Evolutionary conservation across 2,113 vertebrate genomes (phyloP), one percentile per base, ranked within the genome.

Genomic region (Pterocles orientalis): DNA sequence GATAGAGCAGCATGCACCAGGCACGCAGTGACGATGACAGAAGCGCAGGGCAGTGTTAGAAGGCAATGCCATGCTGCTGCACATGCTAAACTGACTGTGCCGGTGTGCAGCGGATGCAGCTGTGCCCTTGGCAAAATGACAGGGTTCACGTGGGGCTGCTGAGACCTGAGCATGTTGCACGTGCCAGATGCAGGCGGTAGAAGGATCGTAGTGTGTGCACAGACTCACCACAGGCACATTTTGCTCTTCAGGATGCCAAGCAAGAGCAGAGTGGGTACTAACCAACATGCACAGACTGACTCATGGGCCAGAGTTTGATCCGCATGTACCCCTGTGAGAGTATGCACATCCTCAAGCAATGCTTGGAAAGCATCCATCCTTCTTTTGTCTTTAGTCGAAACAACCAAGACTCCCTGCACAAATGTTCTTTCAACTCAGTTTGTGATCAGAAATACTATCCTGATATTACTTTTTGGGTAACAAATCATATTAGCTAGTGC

Each of bases 91-190:
- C 31, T 54, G 69, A 17, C 21, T 1, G 4, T 18, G 50, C 6
- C 1, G 0, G 26, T 15, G 34, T 14, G 50, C 41, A 51, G 43
- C 0, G 1, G 48, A 7, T 3, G 10, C 13, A 34, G n/a, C 69
- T 62, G 19, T 16, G 24, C 24, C 41, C 41, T 41, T 57, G 61
- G 57, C 3, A 1, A 5, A 1, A 10, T 20, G 8, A 10, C 11
- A 25, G n/a, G n/a, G 28, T 3, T 77, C 58, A 24, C 0, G 1
- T 0, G 2, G 69, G 48, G 10, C 41, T 4, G 2, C 36, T 1
- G 7, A 23, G 33, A 23, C 29, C 48, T 26, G 25, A 66, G 57
- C 10, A 9, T 0, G 2, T 11, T 12, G 15, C 11, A 45, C 0
- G 0, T 9, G 0, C 39, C 50, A 60, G 39, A 8, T 6, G 2